Conservation (phyloP, 1,140 invertebrate genomes). For the Trissolcus basalis region DNA sequence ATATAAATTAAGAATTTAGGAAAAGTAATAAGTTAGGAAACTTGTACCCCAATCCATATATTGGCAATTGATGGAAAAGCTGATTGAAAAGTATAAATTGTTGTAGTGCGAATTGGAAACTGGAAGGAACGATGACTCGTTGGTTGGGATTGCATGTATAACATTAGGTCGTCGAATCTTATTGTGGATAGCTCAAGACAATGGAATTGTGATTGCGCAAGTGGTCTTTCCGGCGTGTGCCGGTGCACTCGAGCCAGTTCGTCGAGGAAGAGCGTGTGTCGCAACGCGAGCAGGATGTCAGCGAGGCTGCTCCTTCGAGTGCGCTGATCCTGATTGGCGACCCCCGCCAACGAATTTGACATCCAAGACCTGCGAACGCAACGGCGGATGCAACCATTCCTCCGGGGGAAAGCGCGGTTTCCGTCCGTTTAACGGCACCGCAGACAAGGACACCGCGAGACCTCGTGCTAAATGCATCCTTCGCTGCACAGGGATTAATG, state of each 20-base stretch:
- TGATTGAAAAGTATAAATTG: too few species aligned
- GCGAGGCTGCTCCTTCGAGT: constrained; percentile 68
- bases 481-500: constrained; percentile 69
- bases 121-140: constrained; percentile 42
- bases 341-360: constrained; percentile 21
- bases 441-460: constrained; percentile 70
- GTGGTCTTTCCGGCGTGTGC: constrained; percentile 67
- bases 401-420: constrained; percentile 62
- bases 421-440: constrained; percentile 63
- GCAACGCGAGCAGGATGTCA: constrained; percentile 73
- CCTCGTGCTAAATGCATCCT: constrained; percentile 76
- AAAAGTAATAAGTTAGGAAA: too few species aligned
- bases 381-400: constrained; percentile 34
- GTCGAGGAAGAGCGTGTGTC: constrained; percentile 61
- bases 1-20: too few species aligned
- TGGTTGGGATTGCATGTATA: constrained; percentile 53
- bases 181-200: constrained; percentile 66
- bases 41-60: too few species aligned
- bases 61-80: too few species aligned
- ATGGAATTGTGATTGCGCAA: constrained; percentile 70
- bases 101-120: too few species aligned
- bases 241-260: constrained; percentile 58
- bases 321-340: constrained; percentile 65
- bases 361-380: constrained; percentile 27
- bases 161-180: constrained; percentile 54